These are phyloP conservation scores for Buathra laborator DNA, from an alignment of 2,888 invertebrate genomes.

Conservation along the genomic window DNA sequence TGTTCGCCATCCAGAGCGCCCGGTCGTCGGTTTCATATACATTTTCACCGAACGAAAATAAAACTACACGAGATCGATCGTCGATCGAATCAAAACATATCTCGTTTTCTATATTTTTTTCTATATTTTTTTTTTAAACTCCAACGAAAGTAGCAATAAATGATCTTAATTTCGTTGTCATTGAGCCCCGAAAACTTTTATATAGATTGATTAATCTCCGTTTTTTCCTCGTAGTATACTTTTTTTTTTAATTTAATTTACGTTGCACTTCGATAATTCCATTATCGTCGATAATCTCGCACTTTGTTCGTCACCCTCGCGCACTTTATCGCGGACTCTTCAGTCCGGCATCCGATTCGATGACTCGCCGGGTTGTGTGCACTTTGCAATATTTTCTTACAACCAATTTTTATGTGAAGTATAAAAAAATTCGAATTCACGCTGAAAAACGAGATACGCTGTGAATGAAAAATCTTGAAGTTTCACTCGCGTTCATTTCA, in stretches of 20 bases:
- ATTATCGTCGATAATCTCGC: slow-evolving; percentile 40
- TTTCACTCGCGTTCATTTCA: neutral
- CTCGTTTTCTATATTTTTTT: slow-evolving; percentile 22
- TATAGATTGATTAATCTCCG: neutral
- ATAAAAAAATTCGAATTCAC: neutral
- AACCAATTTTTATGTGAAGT: neutral
- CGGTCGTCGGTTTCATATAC: slow-evolving; percentile 27
- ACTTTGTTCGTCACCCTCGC: slow-evolving; percentile 41
- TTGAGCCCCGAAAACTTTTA: neutral
- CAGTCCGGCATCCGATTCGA: neutral
- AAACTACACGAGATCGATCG: slow-evolving; percentile 28
- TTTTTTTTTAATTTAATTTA: neutral
- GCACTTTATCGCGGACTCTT: slow-evolving; percentile 19
- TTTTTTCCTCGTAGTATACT: neutral
- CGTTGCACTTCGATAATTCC: slow-evolving; percentile 40
- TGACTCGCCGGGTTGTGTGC: slow-evolving; percentile 7
- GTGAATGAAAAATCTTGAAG: slow-evolving; percentile 2
- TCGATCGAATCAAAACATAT: slow-evolving; percentile 19
- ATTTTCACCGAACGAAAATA: slow-evolving; percentile 16
- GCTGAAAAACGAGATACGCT: neutral
- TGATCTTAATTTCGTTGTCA: neutral
- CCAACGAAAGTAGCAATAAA: neutral
- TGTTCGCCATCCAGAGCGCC: slow-evolving; percentile 49
- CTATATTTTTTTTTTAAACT: neutral
- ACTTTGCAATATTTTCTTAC: slow-evolving; percentile 7